Base-by-base conservation (phyloP, 92 coral and sea anemone species). In the Muricea muricata region DNA sequence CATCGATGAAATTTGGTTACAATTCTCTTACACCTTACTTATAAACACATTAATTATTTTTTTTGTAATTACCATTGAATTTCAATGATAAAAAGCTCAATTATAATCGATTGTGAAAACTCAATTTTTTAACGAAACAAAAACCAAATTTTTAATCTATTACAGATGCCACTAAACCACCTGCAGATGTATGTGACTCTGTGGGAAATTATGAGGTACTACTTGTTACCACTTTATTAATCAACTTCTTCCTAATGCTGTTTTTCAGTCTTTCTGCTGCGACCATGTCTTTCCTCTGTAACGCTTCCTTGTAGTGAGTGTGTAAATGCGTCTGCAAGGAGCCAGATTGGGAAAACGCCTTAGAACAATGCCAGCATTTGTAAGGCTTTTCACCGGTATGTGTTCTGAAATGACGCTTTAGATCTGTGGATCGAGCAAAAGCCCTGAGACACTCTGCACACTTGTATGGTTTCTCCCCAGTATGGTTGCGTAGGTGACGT, bases 331-430 rank as follows among this genome's bases (percentile, higher is more conserved):
- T 95, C 83, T 95, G 98, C 18, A 95, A 87, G 45, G 97, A 93
- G 25, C 98, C 98, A 47, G 98, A 95, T 66, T 95, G 98, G 28
- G 98, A 95, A 88, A 95, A 95, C 11, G 98, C 98, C 80, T 95
- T 95, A 6, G 98, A 95, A 57, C 98, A 95, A 84, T 95, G 98
- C 98, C 98, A 95, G 69, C 98, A 95, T 78, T 95, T 95, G 85
- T 95, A 95, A 31, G 98, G 98, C 48, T 95, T 95, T 78, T 95
- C 98, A 41, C 98, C 98, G 6, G 98, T 95, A 77, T 95, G 98
- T 24, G 98, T 95, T 28, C 98, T 93, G 93, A 95, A 91, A 83
- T 95, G 98, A 6, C 98, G 93, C 75, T 95, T 95, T 73, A 95
- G 97, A 84, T 95, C 98, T 35, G 98, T 95, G 17, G 98, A 95